Conservation (phyloP, 2,113 vertebrate genomes). For the Dissostichus mawsoni region DNA sequence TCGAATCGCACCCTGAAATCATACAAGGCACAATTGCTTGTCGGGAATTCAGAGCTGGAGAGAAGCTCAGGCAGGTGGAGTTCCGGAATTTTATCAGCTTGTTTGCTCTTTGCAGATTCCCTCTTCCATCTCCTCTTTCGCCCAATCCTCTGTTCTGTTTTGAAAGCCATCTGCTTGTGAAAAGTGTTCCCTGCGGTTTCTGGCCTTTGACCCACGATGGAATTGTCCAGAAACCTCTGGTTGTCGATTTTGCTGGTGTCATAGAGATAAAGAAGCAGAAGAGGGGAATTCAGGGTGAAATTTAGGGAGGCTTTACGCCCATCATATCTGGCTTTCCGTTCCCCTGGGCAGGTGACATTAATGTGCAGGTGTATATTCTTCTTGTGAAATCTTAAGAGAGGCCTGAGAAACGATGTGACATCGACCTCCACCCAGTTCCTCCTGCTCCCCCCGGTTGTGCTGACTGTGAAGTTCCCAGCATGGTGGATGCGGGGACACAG, state of each 20-base stretch:
- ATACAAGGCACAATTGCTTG: conserved; percentile 91
- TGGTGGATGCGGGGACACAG: conserved; percentile 72
- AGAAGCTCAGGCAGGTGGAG: conserved; percentile 83
- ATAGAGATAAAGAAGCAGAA: conserved; percentile 91
- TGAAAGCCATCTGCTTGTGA: conserved; percentile 39
- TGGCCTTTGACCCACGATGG: conserved; percentile 20
- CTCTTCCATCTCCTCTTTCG: conserved; percentile 79
- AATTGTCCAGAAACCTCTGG: conserved; percentile 72
- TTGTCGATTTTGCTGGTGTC: conserved; percentile 88
- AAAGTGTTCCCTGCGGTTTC: conserved; percentile 12
- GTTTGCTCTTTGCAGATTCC: conserved; percentile 52
- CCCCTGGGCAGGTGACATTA: conserved; percentile 85
- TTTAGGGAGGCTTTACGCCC: conserved; percentile 35
- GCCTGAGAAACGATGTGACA: conserved; percentile 88
- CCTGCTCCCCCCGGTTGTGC: conserved; percentile 64
- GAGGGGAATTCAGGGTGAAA: conserved; percentile 82
- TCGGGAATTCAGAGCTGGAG: conserved; percentile 81
- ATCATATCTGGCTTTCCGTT: conserved; percentile 42
- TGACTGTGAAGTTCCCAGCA: conserved; percentile 80
- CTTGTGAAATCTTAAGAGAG: conserved; percentile 83
- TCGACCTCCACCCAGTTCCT: conserved; percentile 91
- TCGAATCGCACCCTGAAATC: conserved; percentile 92
- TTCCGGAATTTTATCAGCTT: conserved; percentile 57
- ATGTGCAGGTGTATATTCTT: conserved; percentile 86
- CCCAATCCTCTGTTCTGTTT: conserved; percentile 50